phyloP scores from a whole-genome alignment of 1,140 invertebrate species.

The Scylla paramamosain region DNA sequence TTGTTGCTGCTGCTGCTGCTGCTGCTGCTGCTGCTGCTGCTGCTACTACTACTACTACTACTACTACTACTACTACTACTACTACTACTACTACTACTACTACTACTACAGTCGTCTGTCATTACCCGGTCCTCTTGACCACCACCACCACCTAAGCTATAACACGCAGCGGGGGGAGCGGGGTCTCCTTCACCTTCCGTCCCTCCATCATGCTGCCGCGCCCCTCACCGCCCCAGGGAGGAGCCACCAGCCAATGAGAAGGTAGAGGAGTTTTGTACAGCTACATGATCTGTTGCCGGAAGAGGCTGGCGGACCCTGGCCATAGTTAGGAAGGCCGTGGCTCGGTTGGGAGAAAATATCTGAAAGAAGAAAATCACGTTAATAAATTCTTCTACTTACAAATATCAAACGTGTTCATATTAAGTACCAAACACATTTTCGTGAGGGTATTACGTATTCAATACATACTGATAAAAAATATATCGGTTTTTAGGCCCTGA shows the following conservation, averaged over 20 bases:
- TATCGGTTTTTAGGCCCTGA: too few relatives aligned
- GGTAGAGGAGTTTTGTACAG: neutral
- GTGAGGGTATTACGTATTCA: too few relatives aligned
- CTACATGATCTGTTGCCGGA: neutral
- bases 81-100: constrained; percentile 47
- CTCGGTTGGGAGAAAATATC: constrained; percentile 25
- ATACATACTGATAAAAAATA: too few relatives aligned
- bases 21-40: neutral
- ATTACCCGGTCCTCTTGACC: neutral
- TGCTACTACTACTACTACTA: neutral
- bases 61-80: constrained; percentile 1
- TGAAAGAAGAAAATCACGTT: neutral
- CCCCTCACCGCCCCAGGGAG: neutral
- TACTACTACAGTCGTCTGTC: neutral
- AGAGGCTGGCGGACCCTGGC: neutral
- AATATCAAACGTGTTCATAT: too few relatives aligned
- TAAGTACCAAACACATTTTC: too few relatives aligned
- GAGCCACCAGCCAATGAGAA: constrained; percentile 17
- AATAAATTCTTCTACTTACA: too few relatives aligned
- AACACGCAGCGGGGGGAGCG: neutral
- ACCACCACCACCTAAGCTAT: neutral
- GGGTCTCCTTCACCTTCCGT: too few relatives aligned
- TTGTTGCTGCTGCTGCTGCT: neutral
- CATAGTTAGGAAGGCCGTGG: constrained; percentile 16
- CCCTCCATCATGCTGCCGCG: neutral